These are phyloP conservation scores for Rhabdomys pumilio DNA, from an alignment of 2,797 vertebrate genomes.

Conservation along the genomic window DNA sequence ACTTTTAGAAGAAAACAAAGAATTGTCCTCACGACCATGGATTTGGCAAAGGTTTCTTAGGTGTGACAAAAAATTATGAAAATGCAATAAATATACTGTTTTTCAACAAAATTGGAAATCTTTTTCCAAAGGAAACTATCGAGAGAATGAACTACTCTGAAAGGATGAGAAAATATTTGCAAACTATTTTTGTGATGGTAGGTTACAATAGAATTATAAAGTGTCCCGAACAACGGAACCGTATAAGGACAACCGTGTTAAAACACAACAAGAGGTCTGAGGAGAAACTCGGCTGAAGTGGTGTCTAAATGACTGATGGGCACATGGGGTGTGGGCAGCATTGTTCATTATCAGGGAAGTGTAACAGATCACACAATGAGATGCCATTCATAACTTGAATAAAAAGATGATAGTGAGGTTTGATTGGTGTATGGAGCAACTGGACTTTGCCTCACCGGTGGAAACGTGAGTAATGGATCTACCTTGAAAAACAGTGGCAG, in stretches of 20 bases:
- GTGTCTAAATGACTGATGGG: not conserved
- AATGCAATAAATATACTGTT: not conserved
- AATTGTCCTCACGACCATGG: not conserved
- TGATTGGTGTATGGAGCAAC: not conserved
- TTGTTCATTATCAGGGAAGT: not conserved
- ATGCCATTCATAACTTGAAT: not conserved
- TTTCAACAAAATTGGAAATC: not conserved
- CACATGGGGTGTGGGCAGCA: too few relatives aligned
- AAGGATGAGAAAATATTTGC: not conserved
- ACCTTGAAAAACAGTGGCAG: not conserved
- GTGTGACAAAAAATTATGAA: not conserved
- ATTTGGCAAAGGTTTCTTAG: not conserved
- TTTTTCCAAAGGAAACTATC: not conserved
- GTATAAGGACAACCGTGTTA: not conserved
- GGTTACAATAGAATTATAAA: not conserved
- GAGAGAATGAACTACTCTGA: not conserved
- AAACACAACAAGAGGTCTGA: not conserved
- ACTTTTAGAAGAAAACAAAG: not conserved
- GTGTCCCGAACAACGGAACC: not conserved
- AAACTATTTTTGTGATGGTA: not conserved
- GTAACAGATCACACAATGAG: not conserved
- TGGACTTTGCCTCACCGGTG: not conserved
- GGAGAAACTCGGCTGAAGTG: not conserved
- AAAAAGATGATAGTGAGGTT: not conserved
- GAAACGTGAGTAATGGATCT: not conserved